Evolutionary conservation across 2,797 vertebrate species (phyloP).

Genomic region (Prunella strophiata): DNA sequence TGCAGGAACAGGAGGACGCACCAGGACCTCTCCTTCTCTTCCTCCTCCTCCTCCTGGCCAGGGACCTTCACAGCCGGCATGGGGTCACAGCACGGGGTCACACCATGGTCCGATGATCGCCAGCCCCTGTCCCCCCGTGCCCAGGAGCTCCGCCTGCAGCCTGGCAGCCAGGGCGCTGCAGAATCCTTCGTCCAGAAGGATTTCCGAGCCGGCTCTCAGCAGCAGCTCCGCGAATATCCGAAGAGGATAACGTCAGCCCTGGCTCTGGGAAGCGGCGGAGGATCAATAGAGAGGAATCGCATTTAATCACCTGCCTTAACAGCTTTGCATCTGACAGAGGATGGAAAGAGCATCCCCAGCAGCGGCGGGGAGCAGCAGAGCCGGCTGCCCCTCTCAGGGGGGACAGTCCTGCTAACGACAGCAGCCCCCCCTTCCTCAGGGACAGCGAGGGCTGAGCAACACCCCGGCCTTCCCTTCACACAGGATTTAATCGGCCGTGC

Average conservation of each 20-base stretch:
- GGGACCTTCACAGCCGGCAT: fast-evolving
- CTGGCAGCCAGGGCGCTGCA: neutral
- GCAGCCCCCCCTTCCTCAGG: neutral
- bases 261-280: neutral
- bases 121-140: fast-evolving
- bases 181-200: neutral
- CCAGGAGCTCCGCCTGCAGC: neutral
- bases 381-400: neutral
- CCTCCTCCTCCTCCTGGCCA: neutral
- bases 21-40: neutral
- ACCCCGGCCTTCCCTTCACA: fast-evolving
- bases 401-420: fast-evolving
- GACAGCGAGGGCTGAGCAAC: neutral
- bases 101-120: fast-evolving
- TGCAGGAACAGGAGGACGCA: fast-evolving
- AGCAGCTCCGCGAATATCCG: neutral
- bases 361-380: neutral
- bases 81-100: neutral
- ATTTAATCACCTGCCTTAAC: neutral
- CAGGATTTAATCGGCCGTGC: fast-evolving
- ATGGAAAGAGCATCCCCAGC: neutral
- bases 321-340: neutral
- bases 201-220: neutral
- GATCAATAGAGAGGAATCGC: neutral
- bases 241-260: neutral